Evolutionary conservation across 2,888 invertebrate genomes (phyloP).

Genomic region (Megalurothrips usitatus): DNA sequence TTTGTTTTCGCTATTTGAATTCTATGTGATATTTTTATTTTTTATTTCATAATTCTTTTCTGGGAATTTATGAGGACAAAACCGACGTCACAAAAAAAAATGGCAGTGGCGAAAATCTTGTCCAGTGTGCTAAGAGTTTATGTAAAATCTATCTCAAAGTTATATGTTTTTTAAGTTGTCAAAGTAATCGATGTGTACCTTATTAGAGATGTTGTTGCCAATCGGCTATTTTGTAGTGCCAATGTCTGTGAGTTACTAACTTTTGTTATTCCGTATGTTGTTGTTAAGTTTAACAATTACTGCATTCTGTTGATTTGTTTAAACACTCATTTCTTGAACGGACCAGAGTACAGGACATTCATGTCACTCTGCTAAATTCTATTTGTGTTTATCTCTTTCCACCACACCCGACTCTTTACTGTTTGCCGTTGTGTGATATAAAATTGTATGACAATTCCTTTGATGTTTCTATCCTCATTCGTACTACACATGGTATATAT

Average conservation of each 20-base stretch:
- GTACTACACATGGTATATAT: background rate
- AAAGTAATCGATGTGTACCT: background rate
- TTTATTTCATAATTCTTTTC: background rate
- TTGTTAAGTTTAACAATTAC: background rate
- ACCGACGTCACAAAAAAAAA: too few species aligned
- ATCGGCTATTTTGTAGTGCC: background rate
- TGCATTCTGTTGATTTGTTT: background rate
- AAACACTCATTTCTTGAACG: background rate
- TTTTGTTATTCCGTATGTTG: background rate
- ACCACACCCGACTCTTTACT: background rate
- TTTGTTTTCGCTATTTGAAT: background rate
- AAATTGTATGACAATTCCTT: background rate
- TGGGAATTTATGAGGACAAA: too few species aligned
- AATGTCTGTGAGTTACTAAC: background rate
- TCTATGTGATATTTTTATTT: background rate
- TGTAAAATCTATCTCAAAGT: background rate
- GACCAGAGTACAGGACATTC: too few species aligned
- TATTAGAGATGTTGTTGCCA: constrained; percentile 12
- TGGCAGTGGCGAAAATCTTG: too few species aligned
- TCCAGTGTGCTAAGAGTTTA: background rate
- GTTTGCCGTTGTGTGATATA: background rate
- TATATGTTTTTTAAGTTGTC: constrained; percentile 6
- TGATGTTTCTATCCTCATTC: background rate
- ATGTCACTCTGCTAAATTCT: background rate
- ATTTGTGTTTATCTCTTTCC: background rate